These are phyloP conservation scores for Neoarius graeffei DNA, from an alignment of 2,113 vertebrate genomes.

Conservation along the genomic window DNA sequence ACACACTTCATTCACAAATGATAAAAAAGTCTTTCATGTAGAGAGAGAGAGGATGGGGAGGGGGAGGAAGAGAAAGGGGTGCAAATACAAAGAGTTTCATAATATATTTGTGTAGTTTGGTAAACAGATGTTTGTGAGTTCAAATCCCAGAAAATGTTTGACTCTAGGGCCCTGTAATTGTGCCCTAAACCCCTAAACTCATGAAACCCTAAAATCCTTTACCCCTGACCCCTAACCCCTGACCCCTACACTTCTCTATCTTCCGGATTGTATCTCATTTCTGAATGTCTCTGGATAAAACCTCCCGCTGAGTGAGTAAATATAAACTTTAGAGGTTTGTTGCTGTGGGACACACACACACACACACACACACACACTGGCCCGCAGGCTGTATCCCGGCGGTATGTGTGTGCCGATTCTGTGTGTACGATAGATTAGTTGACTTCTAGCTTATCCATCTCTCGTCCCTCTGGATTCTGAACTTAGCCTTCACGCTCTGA, in stretches of 20 bases:
- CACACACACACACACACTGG: neutral
- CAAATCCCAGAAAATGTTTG: neutral
- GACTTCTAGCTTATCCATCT: constrained; percentile 42
- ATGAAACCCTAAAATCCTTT: neutral
- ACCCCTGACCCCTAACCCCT: neutral
- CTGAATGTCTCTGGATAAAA: neutral
- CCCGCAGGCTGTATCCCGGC: neutral
- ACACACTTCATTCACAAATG: neutral
- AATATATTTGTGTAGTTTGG: neutral
- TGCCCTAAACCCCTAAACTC: neutral
- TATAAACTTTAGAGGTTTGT: constrained; percentile 29
- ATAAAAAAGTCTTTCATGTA: neutral
- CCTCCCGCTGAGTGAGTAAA: neutral
- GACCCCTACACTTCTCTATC: neutral
- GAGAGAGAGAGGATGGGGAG: neutral
- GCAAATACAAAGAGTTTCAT: neutral
- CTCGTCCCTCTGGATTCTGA: constrained; percentile 26
- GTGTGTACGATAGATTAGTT: constrained; percentile 21
- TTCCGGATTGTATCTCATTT: neutral
- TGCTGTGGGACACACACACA: constrained; percentile 13
- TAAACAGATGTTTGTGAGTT: neutral
- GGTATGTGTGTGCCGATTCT: neutral
- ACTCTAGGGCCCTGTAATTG: neutral
- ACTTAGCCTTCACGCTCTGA: constrained; percentile 36
- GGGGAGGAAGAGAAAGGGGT: no score